Base-by-base conservation (phyloP, 2,113 vertebrate genomes). In the Ptilorrhoa leucosticta region DNA sequence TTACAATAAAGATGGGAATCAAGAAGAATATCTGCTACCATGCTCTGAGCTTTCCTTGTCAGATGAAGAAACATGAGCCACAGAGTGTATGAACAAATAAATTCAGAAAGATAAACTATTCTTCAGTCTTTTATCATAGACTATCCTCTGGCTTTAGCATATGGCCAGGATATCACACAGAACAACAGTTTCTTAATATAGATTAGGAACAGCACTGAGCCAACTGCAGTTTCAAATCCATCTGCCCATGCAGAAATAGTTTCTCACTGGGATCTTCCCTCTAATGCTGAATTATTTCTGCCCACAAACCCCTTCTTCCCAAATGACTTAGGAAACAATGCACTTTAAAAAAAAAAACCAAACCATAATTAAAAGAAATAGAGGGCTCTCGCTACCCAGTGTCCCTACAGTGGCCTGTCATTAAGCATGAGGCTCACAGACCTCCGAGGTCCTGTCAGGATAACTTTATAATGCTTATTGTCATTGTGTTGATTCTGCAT, bases 121-220 rank as follows among this genome's bases (percentile, higher is more conserved):
- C 89, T 93, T 90, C 72, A 51, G 15, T 94, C 45, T 90, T 93
- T 89, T 68, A 75, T 86, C 94, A 75, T 48, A 89, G 76, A 91
- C 76, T 93, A 84, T 97, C 91, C 96, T 92, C 92, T 97, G 95
- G 90, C 90, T 94, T 95, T 94, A 97, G 94, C 96, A 97, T 97
- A 97, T 95, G 96, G 94, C 80, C 96, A 96, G 89, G 83, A 95
- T 96, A 97, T 88, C 90, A 81, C 79, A 90, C 51, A 96, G 94
- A 96, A 96, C 89, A 96, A 93, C 88, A 68, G 60, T 87, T 94
- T 87, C 95, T 91, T 95, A 92, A 94, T 92, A 95, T 96, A 97
- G 94, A 97, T 93, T 90, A 95, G 83, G 65, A 97, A 84, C 80
- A 96, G 83, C 76, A 82, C 69, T 51, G 60, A 96, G 89, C 94